Percentiles rank a stretch among this genome's conserved stretches.
Conservation (phyloP, 2,113 vertebrate genomes). For the Cyprinodon variegatus region DNA sequence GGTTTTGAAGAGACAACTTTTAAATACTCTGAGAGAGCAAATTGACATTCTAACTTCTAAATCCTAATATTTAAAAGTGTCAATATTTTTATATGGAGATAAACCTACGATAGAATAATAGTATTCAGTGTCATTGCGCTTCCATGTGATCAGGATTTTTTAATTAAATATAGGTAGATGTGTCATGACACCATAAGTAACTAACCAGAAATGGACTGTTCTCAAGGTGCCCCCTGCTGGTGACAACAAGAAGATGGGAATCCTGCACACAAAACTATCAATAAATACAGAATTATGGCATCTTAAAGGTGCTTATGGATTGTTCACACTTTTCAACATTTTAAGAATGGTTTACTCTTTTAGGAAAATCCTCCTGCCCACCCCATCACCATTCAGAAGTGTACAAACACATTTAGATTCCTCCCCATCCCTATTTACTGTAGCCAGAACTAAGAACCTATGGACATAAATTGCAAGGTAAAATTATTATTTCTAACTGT, state of each 20-base stretch:
- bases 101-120: neutral
- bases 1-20: neutral
- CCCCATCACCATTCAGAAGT: no score
- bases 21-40: neutral
- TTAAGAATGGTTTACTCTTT: no score
- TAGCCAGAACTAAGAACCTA: no score
- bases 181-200: neutral
- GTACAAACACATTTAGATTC: no score
- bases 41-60: neutral
- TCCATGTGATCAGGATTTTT: neutral
- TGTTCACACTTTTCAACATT: no score
- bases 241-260: neutral
- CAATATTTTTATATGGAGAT: neutral
- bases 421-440: no score
- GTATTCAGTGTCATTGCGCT: neutral
- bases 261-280: neutral
- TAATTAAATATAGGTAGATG: neutral
- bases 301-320: no score
- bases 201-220: neutral
- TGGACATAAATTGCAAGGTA: no score
- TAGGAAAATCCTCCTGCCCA: no score
- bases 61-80: neutral
- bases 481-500: no score
- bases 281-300: neutral
- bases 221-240: constrained; percentile 48